Base-by-base conservation (phyloP, 2,888 invertebrate genomes). In the Heliconius ethilla region DNA sequence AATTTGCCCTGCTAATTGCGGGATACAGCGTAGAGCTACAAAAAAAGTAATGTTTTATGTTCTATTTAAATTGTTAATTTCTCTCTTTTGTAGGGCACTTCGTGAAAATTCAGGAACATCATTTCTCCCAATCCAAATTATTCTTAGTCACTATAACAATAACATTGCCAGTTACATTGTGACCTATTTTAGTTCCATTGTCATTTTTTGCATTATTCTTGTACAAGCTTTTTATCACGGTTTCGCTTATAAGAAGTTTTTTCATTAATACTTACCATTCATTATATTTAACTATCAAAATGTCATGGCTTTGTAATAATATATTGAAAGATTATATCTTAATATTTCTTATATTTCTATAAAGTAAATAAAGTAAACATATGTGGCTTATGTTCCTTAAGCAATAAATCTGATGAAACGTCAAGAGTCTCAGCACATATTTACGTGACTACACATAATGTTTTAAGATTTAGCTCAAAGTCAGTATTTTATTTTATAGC, bases 141-240 rank as follows among this genome's bases (percentile, higher is more conserved):
- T 74, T 74, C 74, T 74, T 74, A 74, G 63, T 40, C 62, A 74
- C 63, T 62, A 63, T 27, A 74, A 74, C 74, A 74, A 74, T 74
- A 74, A 74, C 74, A 74, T 40, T 74, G 62, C 74, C 74, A 74
- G 74, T 74, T 74, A 74, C 63, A 74, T 45, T 63, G 62, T 63
- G 74, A 74, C 74, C 74, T 74, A 74, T 74, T 74, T 63, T 63
- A 69, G 74, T 74, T 74, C 74, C 74, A 74, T 74, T 74, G 74
- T 74, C 45, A 63, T 63, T 74, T 63, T 74, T 55, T 55, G 70
- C 55, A 72, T 72, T 72, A 72, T 59, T 33, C n/a, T 72, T 59
- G 33, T 59, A 59, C 70, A 33, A 72, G 55, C 7, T 22, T 59
- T 72, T 72, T n/a, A 33, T 72, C 13, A 1, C 33, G 70, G 55